Conservation (phyloP, 2,113 vertebrate species). For the Cinclus cinclus region DNA sequence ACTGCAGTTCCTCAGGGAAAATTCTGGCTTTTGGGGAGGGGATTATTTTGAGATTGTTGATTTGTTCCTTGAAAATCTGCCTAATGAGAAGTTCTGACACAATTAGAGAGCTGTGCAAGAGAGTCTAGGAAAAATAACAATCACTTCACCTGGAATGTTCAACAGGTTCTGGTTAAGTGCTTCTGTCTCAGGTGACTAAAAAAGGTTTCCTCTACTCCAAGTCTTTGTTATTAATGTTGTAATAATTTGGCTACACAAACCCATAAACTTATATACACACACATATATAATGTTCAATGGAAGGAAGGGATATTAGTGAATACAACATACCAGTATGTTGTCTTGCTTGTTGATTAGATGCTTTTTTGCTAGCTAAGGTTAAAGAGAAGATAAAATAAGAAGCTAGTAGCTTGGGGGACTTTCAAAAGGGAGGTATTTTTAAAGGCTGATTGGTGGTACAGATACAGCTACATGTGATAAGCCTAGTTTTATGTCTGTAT, state of each 20-base stretch:
- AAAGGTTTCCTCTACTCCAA: not conserved
- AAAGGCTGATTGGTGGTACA: conserved; percentile 39
- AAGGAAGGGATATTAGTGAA: not conserved
- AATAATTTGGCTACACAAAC: not conserved
- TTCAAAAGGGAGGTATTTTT: conserved; percentile 20
- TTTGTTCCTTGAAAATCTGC: not conserved
- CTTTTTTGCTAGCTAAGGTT: not conserved
- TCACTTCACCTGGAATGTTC: not conserved
- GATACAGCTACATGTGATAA: conserved; percentile 55
- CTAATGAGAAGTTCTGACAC: not conserved
- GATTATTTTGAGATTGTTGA: not conserved
- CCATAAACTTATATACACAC: not conserved
- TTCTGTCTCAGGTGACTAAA: not conserved
- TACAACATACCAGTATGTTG: not conserved
- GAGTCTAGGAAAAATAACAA: not conserved
- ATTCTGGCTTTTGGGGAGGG: not conserved
- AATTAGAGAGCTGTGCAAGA: not conserved
- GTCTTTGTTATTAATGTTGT: not conserved
- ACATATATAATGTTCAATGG: not conserved
- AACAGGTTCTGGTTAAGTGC: not conserved
- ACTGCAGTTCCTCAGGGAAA: not conserved
- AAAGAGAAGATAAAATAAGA: conserved; percentile 31
- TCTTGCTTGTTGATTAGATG: not conserved
- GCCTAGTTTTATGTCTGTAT: conserved; percentile 60
- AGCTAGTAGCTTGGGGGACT: not conserved